Evolutionary conservation across 37 sponge, comb jelly and placozoan species (phyloP), one percentile per base, ranked within the genome.

Genomic region (Agelas oroides): DNA sequence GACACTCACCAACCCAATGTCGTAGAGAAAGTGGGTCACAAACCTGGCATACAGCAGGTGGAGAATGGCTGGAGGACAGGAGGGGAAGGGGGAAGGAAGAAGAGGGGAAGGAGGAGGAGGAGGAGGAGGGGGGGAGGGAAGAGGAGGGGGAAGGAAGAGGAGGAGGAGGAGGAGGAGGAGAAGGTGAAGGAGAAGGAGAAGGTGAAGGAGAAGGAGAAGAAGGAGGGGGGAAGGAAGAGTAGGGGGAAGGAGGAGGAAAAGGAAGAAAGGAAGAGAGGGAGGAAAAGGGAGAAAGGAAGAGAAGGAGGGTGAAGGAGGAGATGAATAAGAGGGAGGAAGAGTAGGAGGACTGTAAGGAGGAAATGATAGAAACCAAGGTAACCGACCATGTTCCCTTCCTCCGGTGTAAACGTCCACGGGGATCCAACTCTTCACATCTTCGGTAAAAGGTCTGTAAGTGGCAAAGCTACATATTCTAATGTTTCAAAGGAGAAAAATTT

Each of bases 11-110:
- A 88, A 23, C 5, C 96, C 94, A 70, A 87, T 70, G 63, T 93
- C 88, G 59, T 73, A 55, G n/a, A 95, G 83, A 64, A 95, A 92
- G 71, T 88, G 90, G 18, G 73, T 87, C 67, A 96, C 88, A 82
- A 96, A 96, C 30, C 96, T 77, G 20, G 96, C 94, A 76, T 96
- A 96, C 73, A 96, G 74, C 64, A 93, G 63, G 78, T 96, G 96
- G 37, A 96, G 96, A 32, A 84, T 73, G 28, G 94, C 94, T 94
- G 71, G 19, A 34, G 32, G 24, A 46, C 46, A 15, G 23, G 33
- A 60, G 62, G n/a, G 27, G 19, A 55, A 38, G 0, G 6, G 36
- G 12, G 36, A 38, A 16, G 36, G 28, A 14, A 25, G 27, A 41
- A 27, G 1, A 15, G 0, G 52, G 19, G 46, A 8, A 46, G 46